Conservation (phyloP, 2,797 vertebrate genomes). For the Sebastes cheni region DNA sequence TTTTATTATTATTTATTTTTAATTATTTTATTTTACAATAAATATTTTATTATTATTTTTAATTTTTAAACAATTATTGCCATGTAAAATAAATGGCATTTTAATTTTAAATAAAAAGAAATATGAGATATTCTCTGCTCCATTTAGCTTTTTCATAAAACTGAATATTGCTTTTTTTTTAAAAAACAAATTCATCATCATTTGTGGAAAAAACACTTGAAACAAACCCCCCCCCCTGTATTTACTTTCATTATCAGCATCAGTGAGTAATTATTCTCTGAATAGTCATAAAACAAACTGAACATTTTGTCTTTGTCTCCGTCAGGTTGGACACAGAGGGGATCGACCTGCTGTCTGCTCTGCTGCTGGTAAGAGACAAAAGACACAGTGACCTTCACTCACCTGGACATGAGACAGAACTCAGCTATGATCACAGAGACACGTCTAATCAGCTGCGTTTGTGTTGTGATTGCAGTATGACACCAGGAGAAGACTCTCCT, state of each 20-base stretch:
- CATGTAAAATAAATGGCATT: no score
- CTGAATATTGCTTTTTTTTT: background rate
- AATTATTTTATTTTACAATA: no score
- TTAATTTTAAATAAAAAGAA: no score
- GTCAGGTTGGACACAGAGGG: slow-evolving; percentile 92
- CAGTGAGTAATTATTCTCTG: background rate
- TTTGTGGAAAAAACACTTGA: background rate
- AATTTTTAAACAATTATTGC: no score
- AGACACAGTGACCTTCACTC: background rate
- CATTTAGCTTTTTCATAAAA: background rate
- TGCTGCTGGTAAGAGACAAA: slow-evolving; percentile 85
- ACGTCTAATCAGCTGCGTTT: slow-evolving; percentile 6
- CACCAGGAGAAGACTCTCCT: slow-evolving; percentile 85
- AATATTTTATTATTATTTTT: no score
- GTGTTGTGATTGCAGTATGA: slow-evolving; percentile 80
- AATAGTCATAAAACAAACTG: background rate
- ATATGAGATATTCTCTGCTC: background rate
- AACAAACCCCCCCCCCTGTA: background rate
- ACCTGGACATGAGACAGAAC: no score
- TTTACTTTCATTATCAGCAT: background rate
- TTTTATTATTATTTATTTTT: no score
- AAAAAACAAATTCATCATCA: background rate
- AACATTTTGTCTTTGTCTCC: slow-evolving; percentile 23
- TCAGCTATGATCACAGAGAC: background rate
- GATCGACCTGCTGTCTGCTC: slow-evolving; percentile 86